Conservation (phyloP, 1,140 invertebrate genomes). For the Meloidogyne hapla region DNA sequence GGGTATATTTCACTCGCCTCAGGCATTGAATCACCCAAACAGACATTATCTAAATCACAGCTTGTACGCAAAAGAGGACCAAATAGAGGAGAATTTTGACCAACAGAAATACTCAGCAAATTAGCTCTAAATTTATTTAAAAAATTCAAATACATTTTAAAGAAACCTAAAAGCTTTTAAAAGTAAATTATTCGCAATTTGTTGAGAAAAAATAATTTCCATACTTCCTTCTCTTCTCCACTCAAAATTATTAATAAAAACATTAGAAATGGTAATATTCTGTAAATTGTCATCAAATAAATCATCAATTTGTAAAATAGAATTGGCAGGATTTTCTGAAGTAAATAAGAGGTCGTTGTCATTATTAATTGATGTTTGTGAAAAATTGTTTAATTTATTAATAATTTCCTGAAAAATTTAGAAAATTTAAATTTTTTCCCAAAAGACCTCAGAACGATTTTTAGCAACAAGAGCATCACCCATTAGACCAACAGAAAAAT, state of each 20-base stretch:
- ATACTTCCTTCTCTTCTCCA: constrained; percentile 9
- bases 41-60: constrained; percentile 48
- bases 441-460: no score
- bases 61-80: constrained; percentile 43
- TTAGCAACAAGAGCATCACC: constrained; percentile 31
- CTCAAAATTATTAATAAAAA: neutral
- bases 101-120: constrained; percentile 37
- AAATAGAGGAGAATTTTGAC: constrained; percentile 43
- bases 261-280: neutral
- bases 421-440: no score
- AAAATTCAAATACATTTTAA: neutral
- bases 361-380: no score
- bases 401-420: no score
- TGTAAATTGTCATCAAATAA: neutral
- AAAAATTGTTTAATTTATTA: neutral
- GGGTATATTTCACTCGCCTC: constrained; percentile 49
- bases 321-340: neutral
- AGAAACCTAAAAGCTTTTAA: constrained; percentile 44
- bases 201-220: constrained; percentile 47
- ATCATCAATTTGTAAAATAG: neutral
- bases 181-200: constrained; percentile 35
- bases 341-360: neutral
- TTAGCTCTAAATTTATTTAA: constrained; percentile 36
- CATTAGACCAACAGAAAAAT: constrained; percentile 40
- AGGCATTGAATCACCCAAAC: constrained; percentile 49